These are phyloP conservation scores for Leucophora obtusa DNA, from an alignment of 2,888 invertebrate species.

Conservation along the genomic window DNA sequence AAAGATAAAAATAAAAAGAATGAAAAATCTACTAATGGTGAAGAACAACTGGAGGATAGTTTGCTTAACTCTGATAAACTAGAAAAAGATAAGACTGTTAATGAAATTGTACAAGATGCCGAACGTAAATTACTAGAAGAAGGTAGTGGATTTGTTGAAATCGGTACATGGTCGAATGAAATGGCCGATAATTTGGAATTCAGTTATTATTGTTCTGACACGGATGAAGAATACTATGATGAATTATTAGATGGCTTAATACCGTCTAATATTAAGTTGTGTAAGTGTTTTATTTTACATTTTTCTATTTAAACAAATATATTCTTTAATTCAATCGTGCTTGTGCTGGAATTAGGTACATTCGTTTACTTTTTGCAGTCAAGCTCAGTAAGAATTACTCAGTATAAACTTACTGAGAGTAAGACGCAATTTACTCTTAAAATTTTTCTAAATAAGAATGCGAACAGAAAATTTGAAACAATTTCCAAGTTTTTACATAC, in stretches of 20 bases:
- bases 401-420: too few species aligned
- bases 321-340: too few species aligned
- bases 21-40: neutral
- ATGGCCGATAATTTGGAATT: slow-evolving; percentile 83
- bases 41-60: slow-evolving; percentile 9
- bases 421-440: too few species aligned
- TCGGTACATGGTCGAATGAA: slow-evolving; percentile 95
- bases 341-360: too few species aligned
- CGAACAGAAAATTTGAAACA: too few species aligned
- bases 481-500: too few species aligned
- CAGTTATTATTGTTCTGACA: slow-evolving; percentile 63
- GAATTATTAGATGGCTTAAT: slow-evolving; percentile 71
- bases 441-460: too few species aligned
- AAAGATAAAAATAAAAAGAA: slow-evolving; percentile 41
- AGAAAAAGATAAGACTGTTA: slow-evolving; percentile 75
- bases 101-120: slow-evolving; percentile 75
- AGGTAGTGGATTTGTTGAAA: slow-evolving; percentile 84
- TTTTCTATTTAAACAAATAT: too few species aligned
- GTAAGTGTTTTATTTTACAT: slow-evolving; percentile 75
- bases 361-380: too few species aligned
- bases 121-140: slow-evolving; percentile 66
- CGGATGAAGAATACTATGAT: slow-evolving; percentile 79
- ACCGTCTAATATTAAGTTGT: slow-evolving; percentile 84
- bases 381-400: too few species aligned
- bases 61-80: slow-evolving; percentile 20